These are phyloP conservation scores for Turdus rufiventris DNA, from an alignment of 2,113 vertebrate species.

Conservation along the genomic window DNA sequence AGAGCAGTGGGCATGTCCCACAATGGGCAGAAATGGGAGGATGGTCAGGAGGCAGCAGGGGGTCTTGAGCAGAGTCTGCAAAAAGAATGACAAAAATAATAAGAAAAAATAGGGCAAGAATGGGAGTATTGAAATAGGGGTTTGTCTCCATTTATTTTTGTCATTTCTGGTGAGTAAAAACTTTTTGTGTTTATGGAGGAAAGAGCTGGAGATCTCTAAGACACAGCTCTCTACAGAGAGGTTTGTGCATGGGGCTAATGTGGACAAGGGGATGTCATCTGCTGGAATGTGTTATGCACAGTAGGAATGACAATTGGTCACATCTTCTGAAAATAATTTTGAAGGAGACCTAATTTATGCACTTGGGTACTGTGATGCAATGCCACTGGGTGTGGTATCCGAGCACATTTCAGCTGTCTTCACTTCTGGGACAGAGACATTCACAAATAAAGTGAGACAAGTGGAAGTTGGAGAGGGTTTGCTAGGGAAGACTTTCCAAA, in stretches of 20 bases:
- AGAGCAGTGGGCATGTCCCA: neutral
- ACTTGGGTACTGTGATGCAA: neutral
- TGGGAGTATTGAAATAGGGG: neutral
- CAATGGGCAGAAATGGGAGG: neutral
- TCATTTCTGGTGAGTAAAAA: neutral
- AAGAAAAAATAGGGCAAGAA: neutral
- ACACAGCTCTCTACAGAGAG: neutral
- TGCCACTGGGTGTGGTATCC: neutral
- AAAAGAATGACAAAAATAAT: neutral
- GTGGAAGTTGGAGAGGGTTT: neutral
- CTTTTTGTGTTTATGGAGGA: neutral
- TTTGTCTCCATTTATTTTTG: neutral
- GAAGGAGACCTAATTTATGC: neutral
- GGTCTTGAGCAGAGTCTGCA: neutral
- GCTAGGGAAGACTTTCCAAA: slow-evolving; percentile 1
- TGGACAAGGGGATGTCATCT: neutral
- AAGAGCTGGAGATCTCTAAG: neutral
- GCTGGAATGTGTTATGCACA: neutral
- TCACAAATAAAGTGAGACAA: slow-evolving; percentile 12
- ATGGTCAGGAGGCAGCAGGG: fast-evolving
- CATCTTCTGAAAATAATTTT: neutral
- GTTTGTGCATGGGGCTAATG: neutral
- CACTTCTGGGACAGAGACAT: neutral
- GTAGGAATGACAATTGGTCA: neutral
- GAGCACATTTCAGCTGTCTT: neutral